Base-by-base conservation (phyloP, 2,113 vertebrate species). In the Rhinoptilus africanus region DNA sequence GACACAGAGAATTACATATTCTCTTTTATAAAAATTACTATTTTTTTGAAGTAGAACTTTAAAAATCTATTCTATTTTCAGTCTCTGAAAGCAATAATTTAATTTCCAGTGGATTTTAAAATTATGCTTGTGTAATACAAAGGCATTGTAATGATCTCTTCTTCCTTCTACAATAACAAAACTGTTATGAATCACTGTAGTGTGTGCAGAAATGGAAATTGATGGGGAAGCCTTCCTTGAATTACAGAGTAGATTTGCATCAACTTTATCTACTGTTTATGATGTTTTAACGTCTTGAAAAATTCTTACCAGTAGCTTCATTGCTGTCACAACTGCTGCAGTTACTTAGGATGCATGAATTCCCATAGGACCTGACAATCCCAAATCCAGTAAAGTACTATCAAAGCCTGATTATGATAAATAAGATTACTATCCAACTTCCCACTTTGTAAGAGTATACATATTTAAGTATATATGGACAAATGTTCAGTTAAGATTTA, bases 11-110 rank as follows among this genome's bases (percentile, higher is more conserved):
- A 88, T 88, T 88, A 88, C 22, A 89, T 76, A 91, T 35, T 85
- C 87, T 79, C 47, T 26, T 74, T 11, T 89, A 62, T 26, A 96
- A 94, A 94, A 95, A 95, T 62, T 26, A 93, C 60, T 93, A 37
- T 63, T 87, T 51, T 96, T 96, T 47, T 32, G 17, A 96, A 75
- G 76, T 5, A 79, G 26, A 71, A 89, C 13, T 53, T 96, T 92
- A 85, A 95, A 92, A 94, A 76, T 32, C 72, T 85, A n/a, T 89
- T 96, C 48, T 93, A 53, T 45, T 92, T 95, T 53, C 85, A 88
- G 48, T 15, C 72, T 74, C 48, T 19, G 54, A 93, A 92, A 96
- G 75, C 56, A 96, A 32, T 78, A 63, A 91, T 28, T 85, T 95
- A 63, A 92, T 85, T 95, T 54, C 59, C 72, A 93, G 51, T 86